phyloP scores from a whole-genome alignment of 2,797 vertebrate species.

The Xiphorhynchus erythropygius region DNA sequence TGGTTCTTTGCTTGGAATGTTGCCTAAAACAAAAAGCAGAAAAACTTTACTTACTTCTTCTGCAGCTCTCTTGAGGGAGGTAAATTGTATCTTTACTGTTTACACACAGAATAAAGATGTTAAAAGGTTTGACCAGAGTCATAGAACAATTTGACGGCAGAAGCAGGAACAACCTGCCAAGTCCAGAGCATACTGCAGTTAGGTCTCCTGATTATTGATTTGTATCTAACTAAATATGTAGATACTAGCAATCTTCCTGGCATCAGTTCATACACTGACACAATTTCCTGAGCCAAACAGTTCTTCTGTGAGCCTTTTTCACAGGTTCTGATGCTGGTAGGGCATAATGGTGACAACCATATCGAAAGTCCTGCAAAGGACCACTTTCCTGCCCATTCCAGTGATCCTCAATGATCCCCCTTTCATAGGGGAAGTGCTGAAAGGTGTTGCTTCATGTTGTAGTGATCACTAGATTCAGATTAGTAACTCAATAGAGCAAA shows the following conservation, averaged over 20 bases:
- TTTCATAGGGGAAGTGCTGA: neutral
- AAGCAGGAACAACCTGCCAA: neutral
- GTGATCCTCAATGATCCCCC: neutral
- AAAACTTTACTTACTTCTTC: neutral
- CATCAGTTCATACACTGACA: neutral
- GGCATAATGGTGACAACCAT: neutral
- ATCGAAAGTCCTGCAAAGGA: neutral
- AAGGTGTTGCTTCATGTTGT: neutral
- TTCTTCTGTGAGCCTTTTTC: neutral
- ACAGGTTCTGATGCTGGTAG: neutral
- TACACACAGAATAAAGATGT: neutral
- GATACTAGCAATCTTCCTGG: neutral
- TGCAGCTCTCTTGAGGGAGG: neutral
- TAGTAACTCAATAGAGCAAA: neutral
- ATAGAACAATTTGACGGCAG: neutral
- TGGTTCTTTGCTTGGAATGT: neutral
- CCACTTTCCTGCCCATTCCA: neutral
- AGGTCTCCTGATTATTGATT: neutral
- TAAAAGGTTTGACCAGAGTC: neutral
- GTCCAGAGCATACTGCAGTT: neutral
- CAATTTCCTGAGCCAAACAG: neutral
- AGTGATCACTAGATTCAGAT: neutral
- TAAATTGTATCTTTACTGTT: neutral
- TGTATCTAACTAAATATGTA: neutral
- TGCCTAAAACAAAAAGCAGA: neutral